Base-by-base conservation (phyloP, 2,888 invertebrate genomes). In the Trachelus tabidus region DNA sequence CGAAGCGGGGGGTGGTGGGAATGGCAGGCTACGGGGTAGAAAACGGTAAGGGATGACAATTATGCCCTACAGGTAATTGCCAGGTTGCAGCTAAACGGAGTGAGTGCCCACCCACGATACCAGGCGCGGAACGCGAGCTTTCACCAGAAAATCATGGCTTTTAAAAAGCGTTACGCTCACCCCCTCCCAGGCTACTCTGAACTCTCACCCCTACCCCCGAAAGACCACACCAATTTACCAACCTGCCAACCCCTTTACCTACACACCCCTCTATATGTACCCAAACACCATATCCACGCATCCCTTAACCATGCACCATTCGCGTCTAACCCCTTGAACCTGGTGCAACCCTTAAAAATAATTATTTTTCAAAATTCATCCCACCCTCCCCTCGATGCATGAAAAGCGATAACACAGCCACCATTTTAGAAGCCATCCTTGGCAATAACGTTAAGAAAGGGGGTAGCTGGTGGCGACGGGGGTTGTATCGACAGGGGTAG, bases 31-130 rank as follows among this genome's bases (percentile, higher is more conserved):
- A 78, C 79, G 81, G 84, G 83, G 81, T 84, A 85, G 87, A 85
- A 88, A 86, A 85, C 85, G 85, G 85, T 88, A 88, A 89, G 86
- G 90, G 89, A 91, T 91, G 91, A 91, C 91, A 91, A 91, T 91
- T 91, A 91, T 90, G 90, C 88, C 90, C 88, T 90, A 87, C 88
- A 88, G 88, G 85, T 90, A 90, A 90, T 90, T 90, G 89, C 87
- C 87, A 86, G 89, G 88, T 89, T 88, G 86, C 85, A 86, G 89
- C 87, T 89, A 89, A 90, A 90, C 88, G 89, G 87, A 85, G 81
- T 87, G 85, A 85, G 85, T 87, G 88, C 87, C 84, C 85, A 83
- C 76, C 37, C 69, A 31, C 81, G 78, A 82, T 81, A 81, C 81
- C 81, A 82, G 73, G 74, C 77, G 80, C 76, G 84, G 83, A 87